These are phyloP conservation scores for Pelagia noctiluca DNA, from an alignment of 30 jellyfish, hydroid and myxozoan genomes.

Conservation along the genomic window DNA sequence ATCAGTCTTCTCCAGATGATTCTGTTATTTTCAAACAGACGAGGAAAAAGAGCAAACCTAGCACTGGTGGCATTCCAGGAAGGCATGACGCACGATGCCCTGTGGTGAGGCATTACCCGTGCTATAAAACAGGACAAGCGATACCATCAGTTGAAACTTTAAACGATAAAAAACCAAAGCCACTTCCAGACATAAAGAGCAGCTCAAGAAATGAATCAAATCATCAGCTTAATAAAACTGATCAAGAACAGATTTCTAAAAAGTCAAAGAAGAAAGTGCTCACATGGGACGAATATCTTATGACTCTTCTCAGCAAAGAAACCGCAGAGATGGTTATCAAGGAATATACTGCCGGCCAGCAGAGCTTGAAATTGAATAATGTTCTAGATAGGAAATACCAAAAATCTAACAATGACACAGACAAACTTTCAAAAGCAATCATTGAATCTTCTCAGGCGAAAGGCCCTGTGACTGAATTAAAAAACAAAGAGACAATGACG, in stretches of 20 bases:
- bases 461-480: neutral
- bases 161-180: constrained; percentile 1
- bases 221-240: neutral
- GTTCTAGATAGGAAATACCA: neutral
- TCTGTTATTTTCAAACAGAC: constrained; percentile 18
- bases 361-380: constrained; percentile 35
- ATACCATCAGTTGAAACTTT: neutral
- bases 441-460: too few relatives aligned
- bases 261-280: neutral
- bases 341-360: constrained; percentile 67
- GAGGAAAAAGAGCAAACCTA: constrained; percentile 8
- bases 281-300: constrained; percentile 85
- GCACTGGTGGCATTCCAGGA: constrained; percentile 35
- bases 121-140: constrained; percentile 4
- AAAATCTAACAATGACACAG: neutral
- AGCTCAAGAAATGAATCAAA: neutral
- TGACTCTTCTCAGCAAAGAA: constrained; percentile 75
- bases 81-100: constrained; percentile 70
- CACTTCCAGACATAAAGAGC: constrained; percentile 22
- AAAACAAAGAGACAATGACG: neutral
- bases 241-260: neutral
- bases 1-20: constrained; percentile 21
- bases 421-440: too few relatives aligned
- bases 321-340: constrained; percentile 81
- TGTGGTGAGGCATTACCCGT: constrained; percentile 71